phyloP scores from a whole-genome alignment of 2,797 vertebrate genomes.

The Lutjanus campechanus region DNA sequence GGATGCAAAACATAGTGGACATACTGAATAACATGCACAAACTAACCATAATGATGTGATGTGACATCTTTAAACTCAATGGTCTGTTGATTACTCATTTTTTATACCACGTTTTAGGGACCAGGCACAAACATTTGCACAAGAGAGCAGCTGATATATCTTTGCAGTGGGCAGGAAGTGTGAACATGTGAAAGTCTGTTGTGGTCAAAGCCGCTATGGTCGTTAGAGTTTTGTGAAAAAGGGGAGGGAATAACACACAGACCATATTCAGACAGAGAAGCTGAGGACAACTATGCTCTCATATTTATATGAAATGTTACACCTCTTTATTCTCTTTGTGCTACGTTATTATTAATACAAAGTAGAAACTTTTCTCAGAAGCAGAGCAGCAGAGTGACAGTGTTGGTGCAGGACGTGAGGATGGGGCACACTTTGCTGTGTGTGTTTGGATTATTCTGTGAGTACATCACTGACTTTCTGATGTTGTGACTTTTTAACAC shows the following conservation, averaged over 20 bases:
- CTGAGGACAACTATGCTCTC: not conserved
- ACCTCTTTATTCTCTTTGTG: not conserved
- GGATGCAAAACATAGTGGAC: not conserved
- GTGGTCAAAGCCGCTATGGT: not conserved
- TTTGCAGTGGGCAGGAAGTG: not conserved
- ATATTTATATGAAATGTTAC: too few relatives aligned
- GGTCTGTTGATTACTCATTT: not conserved
- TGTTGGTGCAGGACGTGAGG: not conserved
- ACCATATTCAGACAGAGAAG: too few relatives aligned
- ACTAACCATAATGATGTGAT: too few relatives aligned
- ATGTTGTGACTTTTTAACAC: not conserved
- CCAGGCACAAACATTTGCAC: not conserved
- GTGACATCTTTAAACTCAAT: not conserved
- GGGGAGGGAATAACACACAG: not conserved
- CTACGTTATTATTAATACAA: not conserved
- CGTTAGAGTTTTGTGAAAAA: rapidly evolving
- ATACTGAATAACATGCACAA: not conserved
- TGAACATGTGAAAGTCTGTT: not conserved
- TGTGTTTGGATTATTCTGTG: conserved; percentile 32
- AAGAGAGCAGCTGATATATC: not conserved
- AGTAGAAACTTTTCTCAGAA: not conserved
- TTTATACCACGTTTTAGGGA: not conserved
- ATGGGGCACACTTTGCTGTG: conserved; percentile 17
- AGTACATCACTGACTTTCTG: conserved; percentile 5
- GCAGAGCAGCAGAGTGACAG: not conserved